A percentile compares a stretch with the other conserved stretches of the same genome.
phyloP scores from a whole-genome alignment of 2,797 vertebrate species.

The Epinephelus coioides region DNA sequence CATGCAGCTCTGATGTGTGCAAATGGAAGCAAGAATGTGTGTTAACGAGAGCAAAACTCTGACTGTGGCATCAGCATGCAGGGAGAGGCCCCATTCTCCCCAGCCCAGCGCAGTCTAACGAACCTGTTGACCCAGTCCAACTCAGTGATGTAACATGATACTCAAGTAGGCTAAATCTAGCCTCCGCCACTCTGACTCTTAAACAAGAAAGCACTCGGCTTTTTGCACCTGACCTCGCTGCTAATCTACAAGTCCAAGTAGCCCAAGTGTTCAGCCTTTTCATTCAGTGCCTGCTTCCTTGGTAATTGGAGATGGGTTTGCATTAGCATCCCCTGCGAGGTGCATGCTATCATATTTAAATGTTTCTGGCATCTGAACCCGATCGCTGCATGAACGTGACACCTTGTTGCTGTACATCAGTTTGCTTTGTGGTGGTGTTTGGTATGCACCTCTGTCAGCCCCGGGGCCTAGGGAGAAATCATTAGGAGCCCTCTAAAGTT shows the following conservation, averaged over 20 bases:
- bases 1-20: constrained; percentile 43
- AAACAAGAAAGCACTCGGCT: constrained; percentile 66
- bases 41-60: constrained; percentile 59
- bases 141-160: constrained; percentile 72
- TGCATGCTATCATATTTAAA: constrained; percentile 64
- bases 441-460: constrained; percentile 76
- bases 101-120: constrained; percentile 44
- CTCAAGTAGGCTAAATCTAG: constrained; percentile 66
- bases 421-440: constrained; percentile 75
- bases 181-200: constrained; percentile 61
- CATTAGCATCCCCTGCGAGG: constrained; percentile 46
- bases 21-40: constrained; percentile 61
- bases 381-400: constrained; percentile 66
- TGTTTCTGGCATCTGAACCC: constrained; percentile 66
- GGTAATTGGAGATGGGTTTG: constrained; percentile 63
- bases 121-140: constrained; percentile 76
- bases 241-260: constrained; percentile 73
- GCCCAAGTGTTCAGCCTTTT: constrained; percentile 30
- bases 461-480: constrained; percentile 75
- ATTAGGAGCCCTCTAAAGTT: constrained; percentile 81
- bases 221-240: constrained; percentile 71
- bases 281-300: constrained; percentile 35
- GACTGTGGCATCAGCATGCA: constrained; percentile 66
- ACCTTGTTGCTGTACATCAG: constrained; percentile 58
- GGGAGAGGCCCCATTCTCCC: constrained; percentile 60